Percentiles rank a stretch among this genome's conserved stretches.
Conservation (phyloP, 2,797 vertebrate species). For the Monodelphis domestica region DNA sequence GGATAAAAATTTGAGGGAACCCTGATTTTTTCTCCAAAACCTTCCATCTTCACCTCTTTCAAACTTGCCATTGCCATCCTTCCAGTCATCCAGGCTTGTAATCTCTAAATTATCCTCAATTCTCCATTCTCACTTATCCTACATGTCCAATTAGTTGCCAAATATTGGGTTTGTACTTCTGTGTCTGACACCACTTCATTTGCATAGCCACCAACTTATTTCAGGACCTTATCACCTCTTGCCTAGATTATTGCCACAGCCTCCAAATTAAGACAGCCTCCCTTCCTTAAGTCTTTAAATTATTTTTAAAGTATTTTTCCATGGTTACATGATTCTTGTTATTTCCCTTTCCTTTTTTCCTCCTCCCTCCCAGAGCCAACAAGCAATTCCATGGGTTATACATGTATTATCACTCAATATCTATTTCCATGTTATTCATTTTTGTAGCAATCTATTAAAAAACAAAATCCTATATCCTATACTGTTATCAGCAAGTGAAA, state of each 20-base stretch:
- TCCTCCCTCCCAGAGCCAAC: too few relatives aligned
- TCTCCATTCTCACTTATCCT: not conserved
- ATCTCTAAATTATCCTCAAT: not conserved
- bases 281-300: not conserved
- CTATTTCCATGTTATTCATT: too few relatives aligned
- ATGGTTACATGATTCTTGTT: too few relatives aligned
- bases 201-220: not conserved
- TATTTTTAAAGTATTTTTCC: too few relatives aligned
- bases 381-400: too few relatives aligned
- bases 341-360: too few relatives aligned
- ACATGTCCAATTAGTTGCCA: not conserved
- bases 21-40: not conserved
- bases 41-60: not conserved
- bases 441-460: too few relatives aligned
- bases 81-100: not conserved
- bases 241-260: not conserved
- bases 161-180: not conserved
- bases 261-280: not conserved
- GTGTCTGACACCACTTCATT: not conserved
- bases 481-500: too few relatives aligned
- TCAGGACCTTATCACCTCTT: not conserved
- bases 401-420: too few relatives aligned
- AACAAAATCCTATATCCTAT: too few relatives aligned
- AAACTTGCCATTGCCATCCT: not conserved
- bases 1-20: not conserved